Base-by-base conservation (phyloP, 2,113 vertebrate species). In the Malurus alboscapulatus region DNA sequence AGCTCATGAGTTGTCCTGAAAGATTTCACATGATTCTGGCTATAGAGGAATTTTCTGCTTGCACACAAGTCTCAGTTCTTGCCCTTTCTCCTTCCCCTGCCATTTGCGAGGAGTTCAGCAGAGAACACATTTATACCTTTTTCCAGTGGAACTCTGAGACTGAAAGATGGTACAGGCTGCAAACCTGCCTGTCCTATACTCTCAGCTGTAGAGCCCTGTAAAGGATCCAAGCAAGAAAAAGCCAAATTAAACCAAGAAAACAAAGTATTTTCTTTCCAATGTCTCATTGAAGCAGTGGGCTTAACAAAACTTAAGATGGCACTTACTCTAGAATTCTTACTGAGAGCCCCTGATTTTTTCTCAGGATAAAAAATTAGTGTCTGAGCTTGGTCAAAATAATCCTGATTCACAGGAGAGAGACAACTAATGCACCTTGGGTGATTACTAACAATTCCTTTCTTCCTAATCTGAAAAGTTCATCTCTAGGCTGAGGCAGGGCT, bases 211-310 rank as follows among this genome's bases (percentile, higher is more conserved):
- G 32, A 88, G 5, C 13, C 14, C 6, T 84, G 32, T 67, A 55
- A 88, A 75, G 25, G n/a, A 81, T 63, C 17, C 53, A 78, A 71
- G 57, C 12, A 75, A 63, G 15, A 6, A 87, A 91, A 94, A 88
- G 40, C 65, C 68, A 93, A 93, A 87, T 63, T 22, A 87, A 91
- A 59, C 47, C 14, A 91, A 59, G 18, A 81, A 81, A 81, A 10
- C 26, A 91, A 91, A 91, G 36, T 75, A 67, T 81, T 91, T 84
- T 84, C 32, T 36, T 88, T 87, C n/a, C 84, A 54, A 81, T 51
- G 7, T 77, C 68, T 84, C 61, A 61, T 1, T 72, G 69, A 93
- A 92, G 17, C 84, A 78, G 36, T n/a, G 53, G 69, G 21, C 14
- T 87, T 84, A 86, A 73, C 34, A 74, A 91, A 93, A 91, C 40